Base-by-base conservation (phyloP, 2,888 invertebrate species). In the Sussaba pulchella region DNA sequence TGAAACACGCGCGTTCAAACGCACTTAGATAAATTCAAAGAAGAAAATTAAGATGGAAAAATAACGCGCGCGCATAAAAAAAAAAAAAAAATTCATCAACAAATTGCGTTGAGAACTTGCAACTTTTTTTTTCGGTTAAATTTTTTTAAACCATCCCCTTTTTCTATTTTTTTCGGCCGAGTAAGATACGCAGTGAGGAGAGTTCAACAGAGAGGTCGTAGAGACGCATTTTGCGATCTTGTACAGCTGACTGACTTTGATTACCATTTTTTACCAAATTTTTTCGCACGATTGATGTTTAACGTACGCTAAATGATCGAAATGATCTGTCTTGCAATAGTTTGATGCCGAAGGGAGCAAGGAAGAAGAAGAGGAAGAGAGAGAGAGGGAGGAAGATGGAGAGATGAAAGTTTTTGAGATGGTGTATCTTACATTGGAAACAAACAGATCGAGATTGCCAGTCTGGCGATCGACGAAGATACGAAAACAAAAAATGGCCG, bases 211-310 rank as follows among this genome's bases (percentile, higher is more conserved):
- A 54, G 17, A 14, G 12, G 14, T 69, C 69, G 41, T 10, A 43
- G 41, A 21, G 17, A 64, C 19, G 21, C 14, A 67, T 31, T 66
- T 77, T 54, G 64, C 54, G 64, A 73, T 59, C 54, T 59, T 81
- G 78, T 83, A 83, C 76, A 81, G 78, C 78, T 80, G 59, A 63
- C 50, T 72, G n/a, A n/a, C 39, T 31, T 31, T 71, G 50, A 39
- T 63, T 43, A 50, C 61, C 71, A 39, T 76, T 66, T 69, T 63
- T 39, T 77, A 77, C 43, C 39, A 54, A 71, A 70, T 67, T 19
- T 73, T 69, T 59, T 17, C 1, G 1, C 36, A 47, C 26, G 14
- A 31, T 31, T 31, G 6, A 31, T 6, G 31, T 31, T 67, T 47
- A 61, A 24, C 36, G 66, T 64, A 59, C 26, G 31, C 21, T 63